These are phyloP conservation scores for Canis aureus DNA, from an alignment of 2,113 vertebrate species.

Conservation along the genomic window DNA sequence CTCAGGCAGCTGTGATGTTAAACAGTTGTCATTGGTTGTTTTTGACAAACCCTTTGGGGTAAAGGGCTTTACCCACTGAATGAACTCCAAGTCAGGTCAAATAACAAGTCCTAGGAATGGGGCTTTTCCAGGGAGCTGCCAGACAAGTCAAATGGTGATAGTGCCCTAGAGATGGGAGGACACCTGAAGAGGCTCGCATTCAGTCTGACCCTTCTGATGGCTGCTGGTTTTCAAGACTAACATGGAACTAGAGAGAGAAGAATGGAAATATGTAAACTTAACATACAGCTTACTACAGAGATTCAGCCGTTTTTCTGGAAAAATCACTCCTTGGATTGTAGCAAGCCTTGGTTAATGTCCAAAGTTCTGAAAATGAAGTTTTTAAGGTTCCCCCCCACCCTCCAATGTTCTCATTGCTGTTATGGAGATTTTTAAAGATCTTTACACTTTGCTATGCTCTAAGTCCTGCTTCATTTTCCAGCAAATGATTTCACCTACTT, in stretches of 20 bases:
- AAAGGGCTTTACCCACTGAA: not conserved
- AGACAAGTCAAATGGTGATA: too few species aligned
- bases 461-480: not conserved
- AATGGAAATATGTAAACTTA: not conserved
- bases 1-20: not conserved
- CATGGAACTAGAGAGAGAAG: not conserved
- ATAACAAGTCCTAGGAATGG: not conserved
- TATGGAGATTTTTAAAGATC: not conserved
- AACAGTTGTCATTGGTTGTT: not conserved
- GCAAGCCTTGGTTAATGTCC: not conserved
- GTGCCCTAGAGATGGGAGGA: too few species aligned
- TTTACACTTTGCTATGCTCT: not conserved
- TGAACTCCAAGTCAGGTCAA: too few species aligned
- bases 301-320: not conserved
- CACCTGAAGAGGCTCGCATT: not conserved
- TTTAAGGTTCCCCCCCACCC: not conserved
- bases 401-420: not conserved
- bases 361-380: not conserved
- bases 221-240: not conserved
- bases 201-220: not conserved
- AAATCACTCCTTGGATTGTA: not conserved
- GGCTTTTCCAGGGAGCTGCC: not conserved
- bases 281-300: not conserved
- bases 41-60: not conserved
- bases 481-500: not conserved